A percentile compares a stretch with the other conserved stretches of the same genome.
These are phyloP conservation scores for Zaprionus tsacasi DNA, from an alignment of 1,140 invertebrate genomes.

Conservation along the genomic window DNA sequence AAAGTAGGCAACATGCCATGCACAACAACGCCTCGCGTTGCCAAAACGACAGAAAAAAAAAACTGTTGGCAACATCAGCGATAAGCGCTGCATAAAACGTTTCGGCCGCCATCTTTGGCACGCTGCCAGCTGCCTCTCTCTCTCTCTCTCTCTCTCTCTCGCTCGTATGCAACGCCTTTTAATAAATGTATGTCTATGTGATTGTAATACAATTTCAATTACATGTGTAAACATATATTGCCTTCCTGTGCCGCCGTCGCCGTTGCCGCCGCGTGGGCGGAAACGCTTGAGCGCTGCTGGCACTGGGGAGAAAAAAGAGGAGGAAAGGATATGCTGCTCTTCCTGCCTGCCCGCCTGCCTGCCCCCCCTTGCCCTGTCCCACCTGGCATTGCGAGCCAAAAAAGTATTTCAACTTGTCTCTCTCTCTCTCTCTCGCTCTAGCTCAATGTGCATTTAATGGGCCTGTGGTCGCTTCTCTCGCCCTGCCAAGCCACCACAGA, in stretches of 20 bases:
- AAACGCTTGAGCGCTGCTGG: neutral
- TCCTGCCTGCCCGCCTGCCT: neutral
- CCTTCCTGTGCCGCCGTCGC: slow-evolving; percentile 39
- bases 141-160: slow-evolving; percentile 4
- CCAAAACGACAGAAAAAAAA: slow-evolving; percentile 11
- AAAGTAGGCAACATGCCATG: slow-evolving; percentile 71
- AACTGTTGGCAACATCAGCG: slow-evolving; percentile 76
- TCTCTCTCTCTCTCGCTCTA: neutral
- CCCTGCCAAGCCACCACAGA: slow-evolving; percentile 12
- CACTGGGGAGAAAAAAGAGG: neutral
- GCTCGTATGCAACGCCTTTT: slow-evolving; percentile 24
- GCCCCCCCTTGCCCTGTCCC: neutral
- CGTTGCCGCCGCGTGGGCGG: neutral
- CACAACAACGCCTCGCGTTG: slow-evolving; percentile 23
- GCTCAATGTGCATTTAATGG: slow-evolving; percentile 53
- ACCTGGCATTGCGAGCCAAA: slow-evolving; percentile 1
- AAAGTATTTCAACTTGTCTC: slow-evolving; percentile 26
- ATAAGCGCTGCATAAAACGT: slow-evolving; percentile 47
- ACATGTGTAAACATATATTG: slow-evolving; percentile 82
- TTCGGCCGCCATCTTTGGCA: slow-evolving; percentile 54
- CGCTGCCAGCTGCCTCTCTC: slow-evolving; percentile 50
- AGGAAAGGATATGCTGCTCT: neutral
- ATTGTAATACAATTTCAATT: slow-evolving; percentile 82
- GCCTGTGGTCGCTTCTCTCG: neutral
- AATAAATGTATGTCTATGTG: slow-evolving; percentile 40